Evolutionary conservation across 2,113 vertebrate genomes (phyloP), one percentile per base, ranked within the genome.

Genomic region (Acanthisitta chloris): DNA sequence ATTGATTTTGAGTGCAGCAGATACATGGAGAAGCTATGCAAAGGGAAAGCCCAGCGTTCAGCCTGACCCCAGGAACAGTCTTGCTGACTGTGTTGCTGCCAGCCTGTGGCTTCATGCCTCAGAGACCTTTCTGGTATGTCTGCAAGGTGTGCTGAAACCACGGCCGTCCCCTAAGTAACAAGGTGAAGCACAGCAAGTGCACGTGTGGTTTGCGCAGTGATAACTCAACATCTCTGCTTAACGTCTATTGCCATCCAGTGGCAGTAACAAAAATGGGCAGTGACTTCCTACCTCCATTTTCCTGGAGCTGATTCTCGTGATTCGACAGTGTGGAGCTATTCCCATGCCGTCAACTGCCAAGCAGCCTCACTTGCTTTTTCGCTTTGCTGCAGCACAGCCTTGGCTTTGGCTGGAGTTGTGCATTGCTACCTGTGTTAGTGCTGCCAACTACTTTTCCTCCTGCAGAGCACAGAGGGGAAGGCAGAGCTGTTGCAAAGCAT

Each of bases 161-260:
- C 3, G 0, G 25, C 36, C 13, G 1, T 5, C 29, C 8, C 62
- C 24, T 17, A 73, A 80, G 45, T 6, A 38, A 13, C 58, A 31
- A 46, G 55, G 52, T 59, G 94, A 74, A 38, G 66, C 52, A 3
- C 66, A 36, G 76, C 58, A 59, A 92, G 25, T 1, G n/a, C 49
- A 1, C 4, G 20, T 62, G 46, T 29, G 40, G 8, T 20, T 89
- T 90, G 86, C 6, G 4, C 79, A 40, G 70, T 0, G 26, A 29
- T 81, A 65, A 55, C 80, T 64, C 80, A 23, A 2, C 4, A 8
- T 88, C 81, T 96, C 55, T 88, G 85, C 95, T 92, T 79, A 94
- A 82, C 8, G 31, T 97, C 92, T 97, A 34, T 98, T 98, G 98
- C 98, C 98, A 98, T 98, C 98, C 98, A 97, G 97, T 96, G 97